phyloP scores from a whole-genome alignment of 1,140 invertebrate genomes.

The Acromyrmex charruanus region DNA sequence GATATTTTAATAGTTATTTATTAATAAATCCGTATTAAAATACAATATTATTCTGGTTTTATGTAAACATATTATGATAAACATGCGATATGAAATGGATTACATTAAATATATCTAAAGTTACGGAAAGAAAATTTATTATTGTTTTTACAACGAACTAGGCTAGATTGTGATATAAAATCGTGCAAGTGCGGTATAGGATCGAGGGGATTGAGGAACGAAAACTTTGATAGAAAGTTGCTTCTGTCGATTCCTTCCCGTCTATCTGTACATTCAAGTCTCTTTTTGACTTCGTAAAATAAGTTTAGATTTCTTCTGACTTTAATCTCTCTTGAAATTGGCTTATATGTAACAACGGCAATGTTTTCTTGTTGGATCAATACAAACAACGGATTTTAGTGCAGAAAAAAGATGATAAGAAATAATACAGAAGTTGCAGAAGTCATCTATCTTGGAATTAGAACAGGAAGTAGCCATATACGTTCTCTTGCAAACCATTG shows the following conservation, averaged over 20 bases:
- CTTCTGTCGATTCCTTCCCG: slow-evolving; percentile 32
- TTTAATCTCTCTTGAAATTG: slow-evolving; percentile 54
- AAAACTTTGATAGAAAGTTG: slow-evolving; percentile 45
- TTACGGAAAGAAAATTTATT: background rate
- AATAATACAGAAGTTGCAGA: slow-evolving; percentile 17
- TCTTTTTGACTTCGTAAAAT: slow-evolving; percentile 49
- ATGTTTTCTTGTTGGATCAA: slow-evolving; percentile 42
- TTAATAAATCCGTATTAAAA: slow-evolving; percentile 2
- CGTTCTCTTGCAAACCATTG: background rate
- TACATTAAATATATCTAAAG: background rate
- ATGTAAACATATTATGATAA: background rate
- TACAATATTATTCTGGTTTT: background rate
- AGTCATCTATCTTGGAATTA: slow-evolving; percentile 1
- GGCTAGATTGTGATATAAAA: too few relatives aligned
- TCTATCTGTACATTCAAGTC: slow-evolving; percentile 33
- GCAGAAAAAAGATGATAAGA: background rate
- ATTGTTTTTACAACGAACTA: background rate
- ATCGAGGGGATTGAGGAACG: background rate
- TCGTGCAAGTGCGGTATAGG: background rate
- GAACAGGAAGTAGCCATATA: background rate
- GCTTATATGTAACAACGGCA: slow-evolving; percentile 15
- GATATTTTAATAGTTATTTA: background rate
- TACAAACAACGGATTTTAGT: slow-evolving; percentile 10
- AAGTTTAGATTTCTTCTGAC: slow-evolving; percentile 53
- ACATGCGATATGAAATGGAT: background rate